phyloP scores from a whole-genome alignment of 2,888 invertebrate species.

The Pilophorus perplexus region DNA sequence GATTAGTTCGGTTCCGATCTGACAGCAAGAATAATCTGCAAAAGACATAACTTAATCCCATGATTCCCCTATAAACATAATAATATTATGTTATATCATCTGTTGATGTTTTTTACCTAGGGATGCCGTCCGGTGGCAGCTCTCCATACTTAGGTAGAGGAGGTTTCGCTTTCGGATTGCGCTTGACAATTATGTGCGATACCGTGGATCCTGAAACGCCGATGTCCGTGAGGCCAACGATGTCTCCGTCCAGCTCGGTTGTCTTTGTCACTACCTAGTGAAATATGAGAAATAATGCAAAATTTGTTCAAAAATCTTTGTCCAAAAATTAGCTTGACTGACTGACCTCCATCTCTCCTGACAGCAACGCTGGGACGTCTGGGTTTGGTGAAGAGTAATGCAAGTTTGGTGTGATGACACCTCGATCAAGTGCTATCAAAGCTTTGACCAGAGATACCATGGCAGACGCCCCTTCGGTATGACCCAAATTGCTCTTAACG shows the following conservation, averaged over 20 bases:
- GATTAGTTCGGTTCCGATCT: constrained; percentile 43
- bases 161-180: constrained; percentile 51
- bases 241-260: constrained; percentile 53
- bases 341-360: constrained; percentile 49
- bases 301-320: not conserved
- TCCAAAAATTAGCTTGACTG: too few relatives aligned
- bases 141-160: constrained; percentile 20
- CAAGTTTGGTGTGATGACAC: constrained; percentile 50
- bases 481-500: constrained; percentile 63
- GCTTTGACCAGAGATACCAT: constrained; percentile 56
- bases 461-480: constrained; percentile 57
- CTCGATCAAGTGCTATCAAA: constrained; percentile 49
- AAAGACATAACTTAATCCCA: too few relatives aligned
- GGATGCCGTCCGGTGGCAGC: constrained; percentile 48
- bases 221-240: constrained; percentile 54
- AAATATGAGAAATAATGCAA: not conserved
- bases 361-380: constrained; percentile 46
- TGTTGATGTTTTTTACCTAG: too few relatives aligned
- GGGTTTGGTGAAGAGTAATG: constrained; percentile 49
- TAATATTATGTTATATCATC: too few relatives aligned
- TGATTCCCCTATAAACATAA: not conserved
- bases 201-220: constrained; percentile 6
- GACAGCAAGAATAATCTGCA: constrained; percentile 45
- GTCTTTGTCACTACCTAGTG: constrained; percentile 49
- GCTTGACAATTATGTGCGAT: constrained; percentile 53